These are phyloP conservation scores for Cremastinae sp. DNA, from an alignment of 2,888 invertebrate genomes.

Conservation along the genomic window DNA sequence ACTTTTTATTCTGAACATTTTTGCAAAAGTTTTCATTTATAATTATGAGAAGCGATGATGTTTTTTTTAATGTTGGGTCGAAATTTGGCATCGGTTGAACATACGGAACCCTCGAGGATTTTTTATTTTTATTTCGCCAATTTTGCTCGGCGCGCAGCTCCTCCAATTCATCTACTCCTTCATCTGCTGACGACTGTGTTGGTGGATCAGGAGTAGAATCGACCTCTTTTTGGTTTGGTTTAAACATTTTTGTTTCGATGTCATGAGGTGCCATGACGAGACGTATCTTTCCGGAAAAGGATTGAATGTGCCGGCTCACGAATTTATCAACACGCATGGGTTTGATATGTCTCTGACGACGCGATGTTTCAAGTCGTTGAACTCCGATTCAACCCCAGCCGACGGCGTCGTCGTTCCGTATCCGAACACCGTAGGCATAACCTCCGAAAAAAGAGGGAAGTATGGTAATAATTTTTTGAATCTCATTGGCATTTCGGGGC, in stretches of 20 bases:
- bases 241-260: slow-evolving; percentile 4
- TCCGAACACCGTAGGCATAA: slow-evolving; percentile 31
- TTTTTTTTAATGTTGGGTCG: too few relatives aligned
- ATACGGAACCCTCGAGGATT: too few relatives aligned
- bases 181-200: not conserved
- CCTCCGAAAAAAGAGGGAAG: slow-evolving; percentile 38
- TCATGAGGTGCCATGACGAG: too few relatives aligned
- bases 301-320: slow-evolving; percentile 30
- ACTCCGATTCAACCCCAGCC: slow-evolving; percentile 51
- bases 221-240: not conserved
- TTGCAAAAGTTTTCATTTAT: too few relatives aligned
- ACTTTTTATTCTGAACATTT: too few relatives aligned
- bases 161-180: not conserved
- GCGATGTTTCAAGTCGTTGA: slow-evolving; percentile 51
- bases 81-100: too few relatives aligned
- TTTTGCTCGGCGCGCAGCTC: slow-evolving; percentile 18
- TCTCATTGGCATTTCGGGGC: slow-evolving; percentile 35
- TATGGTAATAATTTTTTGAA: slow-evolving; percentile 44
- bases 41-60: too few relatives aligned
- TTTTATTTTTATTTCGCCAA: slow-evolving; percentile 42
- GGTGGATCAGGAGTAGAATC: not conserved
- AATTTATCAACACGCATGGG: slow-evolving; percentile 54
- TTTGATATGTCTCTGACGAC: slow-evolving; percentile 24
- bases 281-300: slow-evolving; percentile 42
- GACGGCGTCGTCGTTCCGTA: slow-evolving; percentile 45